These are phyloP conservation scores for Rhinogobius similis DNA, from an alignment of 2,113 vertebrate species.

Conservation along the genomic window DNA sequence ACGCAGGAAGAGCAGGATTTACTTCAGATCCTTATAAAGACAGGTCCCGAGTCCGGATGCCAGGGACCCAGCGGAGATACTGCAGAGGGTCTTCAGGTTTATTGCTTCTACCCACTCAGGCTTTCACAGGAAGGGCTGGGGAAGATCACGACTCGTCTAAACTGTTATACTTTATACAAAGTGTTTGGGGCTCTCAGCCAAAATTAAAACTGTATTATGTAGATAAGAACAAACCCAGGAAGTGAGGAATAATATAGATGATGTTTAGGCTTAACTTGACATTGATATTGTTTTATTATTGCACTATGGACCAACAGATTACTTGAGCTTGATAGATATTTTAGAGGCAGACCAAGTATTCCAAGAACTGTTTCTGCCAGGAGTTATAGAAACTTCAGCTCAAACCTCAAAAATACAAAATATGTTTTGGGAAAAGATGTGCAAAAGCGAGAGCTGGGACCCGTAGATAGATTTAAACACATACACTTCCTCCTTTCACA, in stretches of 20 bases:
- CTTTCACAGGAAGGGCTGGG: constrained; percentile 57
- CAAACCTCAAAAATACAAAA: background rate
- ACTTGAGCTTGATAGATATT: background rate
- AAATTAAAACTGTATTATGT: background rate
- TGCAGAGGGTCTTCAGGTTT: constrained; percentile 39
- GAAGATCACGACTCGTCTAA: constrained; percentile 41
- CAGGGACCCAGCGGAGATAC: constrained; percentile 51
- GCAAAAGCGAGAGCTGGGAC: too few species aligned
- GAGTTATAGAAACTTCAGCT: background rate
- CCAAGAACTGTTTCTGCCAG: background rate
- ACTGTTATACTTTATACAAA: constrained; percentile 7
- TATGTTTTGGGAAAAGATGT: too few species aligned
- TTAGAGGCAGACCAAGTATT: background rate
- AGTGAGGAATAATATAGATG: background rate
- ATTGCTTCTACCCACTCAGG: constrained; percentile 31
- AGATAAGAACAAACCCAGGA: background rate
- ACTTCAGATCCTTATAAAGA: constrained; percentile 68
- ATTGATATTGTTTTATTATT: background rate
- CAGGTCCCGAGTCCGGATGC: constrained; percentile 58
- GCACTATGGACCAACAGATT: background rate
- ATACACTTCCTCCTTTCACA: too few species aligned
- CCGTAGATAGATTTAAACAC: too few species aligned
- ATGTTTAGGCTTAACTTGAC: background rate
- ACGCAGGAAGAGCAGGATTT: constrained; percentile 52
- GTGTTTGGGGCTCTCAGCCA: background rate